Evolutionary conservation across 2,888 invertebrate species (phyloP).

Genomic region (Diarsia dahlii): DNA sequence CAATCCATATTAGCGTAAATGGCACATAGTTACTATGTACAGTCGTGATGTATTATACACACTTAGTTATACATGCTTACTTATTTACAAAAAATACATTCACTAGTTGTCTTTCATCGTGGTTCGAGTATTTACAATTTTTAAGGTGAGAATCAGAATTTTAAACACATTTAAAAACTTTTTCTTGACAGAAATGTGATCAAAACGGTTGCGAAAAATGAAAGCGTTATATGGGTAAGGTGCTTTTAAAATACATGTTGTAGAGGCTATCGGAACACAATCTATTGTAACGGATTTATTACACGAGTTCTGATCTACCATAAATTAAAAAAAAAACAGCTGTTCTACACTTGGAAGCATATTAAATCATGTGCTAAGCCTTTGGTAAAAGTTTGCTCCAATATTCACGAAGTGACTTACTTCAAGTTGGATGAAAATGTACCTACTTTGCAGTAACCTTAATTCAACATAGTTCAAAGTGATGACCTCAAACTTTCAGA

Average conservation of each 20-base stretch:
- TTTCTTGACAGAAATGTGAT: no score
- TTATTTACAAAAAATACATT: constrained; percentile 75
- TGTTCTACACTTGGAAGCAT: background rate
- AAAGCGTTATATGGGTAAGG: background rate
- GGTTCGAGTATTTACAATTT: constrained; percentile 65
- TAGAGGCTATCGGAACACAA: background rate
- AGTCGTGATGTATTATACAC: constrained; percentile 39
- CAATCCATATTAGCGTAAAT: constrained; percentile 45
- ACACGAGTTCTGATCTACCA: background rate
- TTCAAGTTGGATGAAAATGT: background rate
- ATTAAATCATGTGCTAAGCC: background rate
- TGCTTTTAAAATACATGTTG: background rate
- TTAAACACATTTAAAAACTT: background rate
- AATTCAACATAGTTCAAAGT: background rate
- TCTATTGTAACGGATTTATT: background rate
- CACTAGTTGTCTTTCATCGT: constrained; percentile 79
- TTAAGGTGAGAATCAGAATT: constrained; percentile 44
- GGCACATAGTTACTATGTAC: constrained; percentile 62
- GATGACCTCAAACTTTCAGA: background rate
- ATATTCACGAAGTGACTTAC: background rate
- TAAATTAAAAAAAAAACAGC: background rate
- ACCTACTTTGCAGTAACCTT: background rate
- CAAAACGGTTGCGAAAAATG: background rate
- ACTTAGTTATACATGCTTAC: constrained; percentile 45
- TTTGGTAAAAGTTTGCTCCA: background rate